phyloP scores from a whole-genome alignment of 2,797 vertebrate species.

The Cichlasoma orientale region DNA sequence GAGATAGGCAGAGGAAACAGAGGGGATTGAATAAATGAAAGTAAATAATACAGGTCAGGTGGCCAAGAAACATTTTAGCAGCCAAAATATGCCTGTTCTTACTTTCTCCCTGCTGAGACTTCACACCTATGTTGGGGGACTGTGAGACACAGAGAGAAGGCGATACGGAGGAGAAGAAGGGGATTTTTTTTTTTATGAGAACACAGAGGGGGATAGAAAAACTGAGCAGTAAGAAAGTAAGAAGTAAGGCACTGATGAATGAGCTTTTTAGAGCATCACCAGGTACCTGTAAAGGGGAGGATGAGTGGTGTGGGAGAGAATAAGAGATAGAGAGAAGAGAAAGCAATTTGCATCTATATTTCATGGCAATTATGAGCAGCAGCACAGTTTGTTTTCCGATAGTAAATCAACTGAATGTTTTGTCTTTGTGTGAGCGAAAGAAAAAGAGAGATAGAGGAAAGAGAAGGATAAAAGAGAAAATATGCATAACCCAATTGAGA shows the following conservation, averaged over 20 bases:
- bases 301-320: conserved; percentile 26
- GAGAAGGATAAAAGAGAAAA: conserved; percentile 58
- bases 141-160: background rate
- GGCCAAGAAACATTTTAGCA: conserved; percentile 13
- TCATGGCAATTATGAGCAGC: conserved; percentile 67
- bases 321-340: conserved; percentile 27
- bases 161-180: background rate
- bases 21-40: conserved; percentile 6
- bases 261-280: conserved; percentile 35
- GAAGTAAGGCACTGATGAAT: conserved; percentile 43
- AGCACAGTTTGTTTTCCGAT: conserved; percentile 67
- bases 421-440: conserved; percentile 11
- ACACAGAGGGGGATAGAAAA: conserved; percentile 13
- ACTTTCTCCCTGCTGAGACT: conserved; percentile 25
- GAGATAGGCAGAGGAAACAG: background rate
- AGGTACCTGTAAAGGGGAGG: conserved; percentile 42
- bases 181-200: conserved; percentile 21
- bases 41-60: conserved; percentile 5
- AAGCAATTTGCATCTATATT: conserved; percentile 70
- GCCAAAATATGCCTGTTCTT: conserved; percentile 21
- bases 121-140: conserved; percentile 5
- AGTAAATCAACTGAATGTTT: conserved; percentile 55
- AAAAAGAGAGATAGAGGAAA: conserved; percentile 13
- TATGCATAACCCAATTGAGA: conserved; percentile 65
- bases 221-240: conserved; percentile 24